A percentile compares a stretch with the other conserved stretches of the same genome.
Evolutionary conservation across 2,888 invertebrate species (phyloP).

Genomic region (Dysmachus trigonus): DNA sequence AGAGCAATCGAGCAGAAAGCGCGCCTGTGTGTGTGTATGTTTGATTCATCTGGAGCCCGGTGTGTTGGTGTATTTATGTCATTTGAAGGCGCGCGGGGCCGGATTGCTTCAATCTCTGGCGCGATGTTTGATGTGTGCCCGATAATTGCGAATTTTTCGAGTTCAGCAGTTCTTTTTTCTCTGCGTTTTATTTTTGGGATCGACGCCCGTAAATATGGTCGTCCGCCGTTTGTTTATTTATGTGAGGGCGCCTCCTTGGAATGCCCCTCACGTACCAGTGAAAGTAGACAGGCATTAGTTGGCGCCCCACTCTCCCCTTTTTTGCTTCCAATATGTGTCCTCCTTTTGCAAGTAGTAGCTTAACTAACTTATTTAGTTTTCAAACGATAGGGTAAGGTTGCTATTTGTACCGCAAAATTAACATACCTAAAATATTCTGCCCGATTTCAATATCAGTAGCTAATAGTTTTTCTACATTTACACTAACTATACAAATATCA

Average conservation of each 20-base stretch:
- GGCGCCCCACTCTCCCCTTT: neutral
- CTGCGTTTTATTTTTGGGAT: neutral
- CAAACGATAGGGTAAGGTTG: neutral
- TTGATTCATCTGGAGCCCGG: neutral
- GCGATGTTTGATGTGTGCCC: neutral
- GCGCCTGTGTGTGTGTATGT: neutral
- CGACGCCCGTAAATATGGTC: neutral
- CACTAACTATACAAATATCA: no score
- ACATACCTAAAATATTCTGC: neutral
- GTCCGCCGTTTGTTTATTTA: neutral
- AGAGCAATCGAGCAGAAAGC: no score
- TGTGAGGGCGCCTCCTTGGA: neutral
- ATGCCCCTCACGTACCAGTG: neutral
- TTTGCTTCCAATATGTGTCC: neutral
- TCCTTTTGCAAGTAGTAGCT: neutral
- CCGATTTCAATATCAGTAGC: neutral
- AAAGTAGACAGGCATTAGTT: neutral
- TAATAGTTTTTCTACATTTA: no score
- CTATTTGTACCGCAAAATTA: neutral
- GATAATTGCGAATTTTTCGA: neutral
- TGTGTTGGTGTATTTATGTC: slow-evolving; percentile 13
- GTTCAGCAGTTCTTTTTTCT: neutral
- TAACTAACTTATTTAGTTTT: neutral
- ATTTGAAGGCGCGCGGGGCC: neutral
- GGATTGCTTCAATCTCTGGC: neutral